Evolutionary conservation across 2,797 vertebrate genomes (phyloP).

Genomic region (Emydoidea blandingii): DNA sequence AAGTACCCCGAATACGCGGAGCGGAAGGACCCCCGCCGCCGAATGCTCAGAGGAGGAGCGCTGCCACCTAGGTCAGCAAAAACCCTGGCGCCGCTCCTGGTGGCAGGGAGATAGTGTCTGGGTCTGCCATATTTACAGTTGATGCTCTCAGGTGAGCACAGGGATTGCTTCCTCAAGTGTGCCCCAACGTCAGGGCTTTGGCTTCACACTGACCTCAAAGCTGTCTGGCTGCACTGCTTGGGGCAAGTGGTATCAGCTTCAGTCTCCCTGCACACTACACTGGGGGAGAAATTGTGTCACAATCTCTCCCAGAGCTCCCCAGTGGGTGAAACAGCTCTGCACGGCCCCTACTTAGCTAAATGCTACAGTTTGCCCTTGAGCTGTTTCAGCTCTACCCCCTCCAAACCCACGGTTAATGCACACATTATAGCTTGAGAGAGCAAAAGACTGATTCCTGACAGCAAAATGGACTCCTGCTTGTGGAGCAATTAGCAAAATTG

Average conservation of each 20-base stretch:
- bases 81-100: no score
- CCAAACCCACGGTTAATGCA: not conserved
- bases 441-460: not conserved
- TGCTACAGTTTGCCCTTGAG: not conserved
- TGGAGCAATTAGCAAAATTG: fast-evolving
- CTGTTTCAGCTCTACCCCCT: not conserved
- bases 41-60: no score
- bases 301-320: not conserved
- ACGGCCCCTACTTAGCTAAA: fast-evolving
- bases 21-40: no score
- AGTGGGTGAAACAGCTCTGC: not conserved
- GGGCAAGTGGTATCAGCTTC: not conserved
- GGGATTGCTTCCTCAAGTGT: not conserved
- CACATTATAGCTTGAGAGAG: fast-evolving
- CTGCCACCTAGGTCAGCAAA: no score
- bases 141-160: not conserved
- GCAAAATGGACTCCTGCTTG: not conserved
- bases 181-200: not conserved
- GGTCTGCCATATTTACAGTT: not conserved
- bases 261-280: fast-evolving
- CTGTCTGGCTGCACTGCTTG: not conserved
- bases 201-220: not conserved
- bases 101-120: fast-evolving
- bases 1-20: no score
- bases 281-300: not conserved